Evolutionary conservation across 2,113 vertebrate genomes (phyloP), one percentile per base, ranked within the genome.

Genomic region (Cryptotis parvus): DNA sequence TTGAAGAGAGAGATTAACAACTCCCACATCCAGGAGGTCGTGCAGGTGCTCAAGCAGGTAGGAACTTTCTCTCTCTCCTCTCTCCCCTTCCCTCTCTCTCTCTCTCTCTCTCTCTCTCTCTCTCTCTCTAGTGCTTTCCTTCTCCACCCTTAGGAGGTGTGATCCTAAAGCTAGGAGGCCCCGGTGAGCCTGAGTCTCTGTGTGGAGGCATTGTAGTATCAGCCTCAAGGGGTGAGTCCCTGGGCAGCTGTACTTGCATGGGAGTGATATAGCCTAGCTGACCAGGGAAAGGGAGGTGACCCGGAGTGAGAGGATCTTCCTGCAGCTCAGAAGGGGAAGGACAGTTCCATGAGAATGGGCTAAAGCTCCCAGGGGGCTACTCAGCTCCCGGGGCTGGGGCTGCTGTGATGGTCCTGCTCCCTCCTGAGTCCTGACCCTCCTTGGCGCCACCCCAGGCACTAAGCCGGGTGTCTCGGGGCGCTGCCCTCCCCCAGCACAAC

Each of bases 1-100:
- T 78, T 97, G 95, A 98, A 98, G 95, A 98, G 98, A 93, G 98
- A 98, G 92, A 98, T 98, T 31, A 98, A 98, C 70, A 97, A 96
- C 89, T 96, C 97, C 6, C 98, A 98, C 76, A 98, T 98, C 76
- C 98, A 98, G 77, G 98, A 98, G 37, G 98, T 97, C 72, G 98
- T 98, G 9, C 98, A 98, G 84, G 96, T 94, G 35, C 94, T 98
- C 90, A 97, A 97, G 87, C 95, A 95, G 97, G 98, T 98, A 66
- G 93, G 98, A 95, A 24, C 65, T 65, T 26, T 70, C 41, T 45
- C 88, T 76, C 26, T 63, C 15, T 63, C 58, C 6, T 63, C 58
- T 27, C 58, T 27, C 58, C 58, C 7, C 63, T 66, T 26, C 63
- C 63, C 63, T 31, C 26, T n/a, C 45, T 49, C 45, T 49, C 10